Percentiles rank a stretch among this genome's conserved stretches.
These are phyloP conservation scores for Platyrinchus mystaceus DNA, from an alignment of 2,797 vertebrate species.

Conservation along the genomic window DNA sequence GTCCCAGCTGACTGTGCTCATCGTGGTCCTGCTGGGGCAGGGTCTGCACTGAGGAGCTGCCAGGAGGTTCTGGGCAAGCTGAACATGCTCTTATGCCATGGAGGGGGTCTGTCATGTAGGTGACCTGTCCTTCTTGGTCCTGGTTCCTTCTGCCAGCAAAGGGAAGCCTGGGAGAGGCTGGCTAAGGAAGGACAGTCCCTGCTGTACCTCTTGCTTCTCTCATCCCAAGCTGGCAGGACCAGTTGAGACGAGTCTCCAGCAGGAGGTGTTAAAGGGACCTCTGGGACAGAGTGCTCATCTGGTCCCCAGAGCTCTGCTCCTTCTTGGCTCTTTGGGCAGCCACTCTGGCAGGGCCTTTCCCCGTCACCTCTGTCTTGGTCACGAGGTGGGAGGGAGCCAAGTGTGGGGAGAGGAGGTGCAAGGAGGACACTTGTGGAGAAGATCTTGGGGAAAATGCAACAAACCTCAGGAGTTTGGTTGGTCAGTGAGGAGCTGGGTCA, in stretches of 20 bases:
- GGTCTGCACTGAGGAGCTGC: not conserved
- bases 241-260: not conserved
- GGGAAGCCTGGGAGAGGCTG: not conserved
- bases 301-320: not conserved
- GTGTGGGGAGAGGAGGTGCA: not conserved
- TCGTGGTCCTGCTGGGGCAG: not conserved
- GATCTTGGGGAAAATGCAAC: not conserved
- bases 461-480: not conserved
- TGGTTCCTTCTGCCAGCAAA: not conserved
- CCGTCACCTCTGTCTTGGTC: not conserved
- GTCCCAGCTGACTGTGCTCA: not conserved
- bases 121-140: not conserved
- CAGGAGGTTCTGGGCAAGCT: not conserved
- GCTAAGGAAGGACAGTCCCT: not conserved
- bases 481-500: not conserved
- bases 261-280: not conserved
- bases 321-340: not conserved
- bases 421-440: not conserved
- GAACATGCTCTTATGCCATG: not conserved
- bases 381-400: fast-evolving
- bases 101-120: not conserved
- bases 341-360: not conserved
- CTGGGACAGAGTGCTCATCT: not conserved
- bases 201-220: not conserved
- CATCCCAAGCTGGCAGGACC: not conserved